Evolutionary conservation across 2,888 invertebrate species (phyloP).

Genomic region (Polydesmus complanatus): DNA sequence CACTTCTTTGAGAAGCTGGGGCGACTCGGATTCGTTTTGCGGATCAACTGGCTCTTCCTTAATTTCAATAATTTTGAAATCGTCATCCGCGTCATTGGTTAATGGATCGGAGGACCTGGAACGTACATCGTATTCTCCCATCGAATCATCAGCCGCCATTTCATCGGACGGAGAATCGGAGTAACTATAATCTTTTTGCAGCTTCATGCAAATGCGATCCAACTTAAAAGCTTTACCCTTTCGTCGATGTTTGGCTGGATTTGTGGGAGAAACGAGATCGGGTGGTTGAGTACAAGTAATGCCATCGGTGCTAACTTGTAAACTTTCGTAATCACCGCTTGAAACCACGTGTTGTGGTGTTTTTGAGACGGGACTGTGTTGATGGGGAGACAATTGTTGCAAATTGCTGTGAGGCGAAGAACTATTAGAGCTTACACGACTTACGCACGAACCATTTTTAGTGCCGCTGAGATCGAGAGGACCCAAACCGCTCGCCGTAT

Average conservation of each 20-base stretch:
- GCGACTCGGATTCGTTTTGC: not conserved
- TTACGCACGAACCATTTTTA: not conserved
- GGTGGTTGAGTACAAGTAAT: conserved; percentile 18
- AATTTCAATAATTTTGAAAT: not conserved
- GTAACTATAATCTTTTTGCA: conserved; percentile 24
- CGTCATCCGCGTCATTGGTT: conserved; percentile 25
- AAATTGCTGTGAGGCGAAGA: not conserved
- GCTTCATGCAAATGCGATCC: conserved; percentile 38
- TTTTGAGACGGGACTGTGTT: not conserved
- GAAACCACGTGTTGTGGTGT: not conserved
- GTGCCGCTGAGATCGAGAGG: conserved; percentile 15
- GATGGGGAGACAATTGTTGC: conserved; percentile 5
- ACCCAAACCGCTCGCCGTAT: not conserved
- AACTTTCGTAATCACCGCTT: conserved; percentile 23
- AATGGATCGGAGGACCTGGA: not conserved
- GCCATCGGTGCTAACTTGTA: conserved; percentile 21
- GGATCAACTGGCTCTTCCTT: not conserved
- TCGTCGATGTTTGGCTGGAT: conserved; percentile 46
- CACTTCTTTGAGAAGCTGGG: not conserved
- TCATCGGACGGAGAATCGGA: conserved; percentile 4
- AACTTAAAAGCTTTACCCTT: conserved; percentile 76
- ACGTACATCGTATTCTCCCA: conserved; percentile 8
- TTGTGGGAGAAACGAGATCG: conserved; percentile 25
- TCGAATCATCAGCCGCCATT: conserved; percentile 2
- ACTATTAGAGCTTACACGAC: not conserved